phyloP scores from a whole-genome alignment of 1,140 invertebrate species.

The Drosophila baimaii region DNA sequence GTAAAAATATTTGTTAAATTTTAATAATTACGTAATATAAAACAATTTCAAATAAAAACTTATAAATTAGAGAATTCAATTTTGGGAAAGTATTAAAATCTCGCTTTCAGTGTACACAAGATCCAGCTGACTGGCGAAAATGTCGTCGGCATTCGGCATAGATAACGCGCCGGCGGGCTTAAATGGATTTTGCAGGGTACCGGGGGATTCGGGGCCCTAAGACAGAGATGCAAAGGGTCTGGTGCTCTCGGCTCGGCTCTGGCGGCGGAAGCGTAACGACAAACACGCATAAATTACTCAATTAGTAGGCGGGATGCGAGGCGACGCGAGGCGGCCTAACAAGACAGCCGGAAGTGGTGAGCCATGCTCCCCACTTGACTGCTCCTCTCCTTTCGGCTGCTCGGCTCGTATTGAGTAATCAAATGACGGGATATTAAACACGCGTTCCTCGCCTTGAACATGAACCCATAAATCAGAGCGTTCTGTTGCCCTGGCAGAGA shows the following conservation, averaged over 20 bases:
- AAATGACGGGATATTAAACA: constrained; percentile 69
- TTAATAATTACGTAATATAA: neutral
- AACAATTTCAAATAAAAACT: neutral
- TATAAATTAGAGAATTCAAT: neutral
- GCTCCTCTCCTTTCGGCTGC: neutral
- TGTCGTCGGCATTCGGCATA: constrained; percentile 58
- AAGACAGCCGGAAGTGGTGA: constrained; percentile 61
- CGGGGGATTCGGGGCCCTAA: constrained; percentile 8
- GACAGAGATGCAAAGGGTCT: constrained; percentile 19
- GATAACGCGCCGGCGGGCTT: constrained; percentile 63
- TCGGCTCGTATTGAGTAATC: constrained; percentile 65
- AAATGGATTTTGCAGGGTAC: constrained; percentile 53
- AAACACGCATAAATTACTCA: constrained; percentile 82
- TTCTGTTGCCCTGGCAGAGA: neutral
- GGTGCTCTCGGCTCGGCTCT: constrained; percentile 6
- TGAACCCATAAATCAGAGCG: constrained; percentile 33
- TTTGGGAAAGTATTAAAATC: neutral
- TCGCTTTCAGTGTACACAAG: constrained; percentile 19
- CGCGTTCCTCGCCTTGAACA: constrained; percentile 19
- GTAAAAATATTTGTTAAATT: too few species aligned
- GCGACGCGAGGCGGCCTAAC: constrained; percentile 46
- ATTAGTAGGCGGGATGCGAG: constrained; percentile 70
- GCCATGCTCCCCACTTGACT: constrained; percentile 31
- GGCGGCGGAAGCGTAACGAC: constrained; percentile 63
- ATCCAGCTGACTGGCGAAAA: constrained; percentile 72